Evolutionary conservation across 2,113 vertebrate genomes (phyloP), one percentile per base, ranked within the genome.

Genomic region (Propithecus coquereli): DNA sequence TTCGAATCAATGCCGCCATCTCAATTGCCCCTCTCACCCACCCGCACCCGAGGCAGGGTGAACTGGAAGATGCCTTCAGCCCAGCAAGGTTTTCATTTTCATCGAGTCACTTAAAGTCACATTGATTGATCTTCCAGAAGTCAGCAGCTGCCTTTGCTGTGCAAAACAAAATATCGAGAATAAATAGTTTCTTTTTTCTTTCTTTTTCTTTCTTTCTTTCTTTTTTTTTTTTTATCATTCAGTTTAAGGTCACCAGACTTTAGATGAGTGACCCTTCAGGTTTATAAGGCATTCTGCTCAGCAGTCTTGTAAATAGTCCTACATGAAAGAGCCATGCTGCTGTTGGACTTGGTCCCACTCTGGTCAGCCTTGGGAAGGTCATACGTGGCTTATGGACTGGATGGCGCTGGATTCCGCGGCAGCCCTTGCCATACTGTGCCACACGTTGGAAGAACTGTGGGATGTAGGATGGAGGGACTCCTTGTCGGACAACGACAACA

Each of bases 81-180:
- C 97, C 97, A 97, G 97, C 97, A 97, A 92, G 43, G 94, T 98
- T 98, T 98, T 97, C 97, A 97, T 97, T 98, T 98, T 98, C 98
- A 98, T 97, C 85, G 98, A 98, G 97, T 98, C 87, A 92, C 76
- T 96, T 95, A 90, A 97, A 97, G 98, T 99, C 97, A 97, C 98
- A 98, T 98, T 98, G 98, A 99, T 98, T 98, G 98, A 99, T 99
- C 98, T 98, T 99, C 98, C 98, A 98, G 98, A 99, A 98, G 98
- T 99, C 98, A 99, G 99, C 99, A 99, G 99, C 99, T 99, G 99
- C 99, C 99, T 99, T 99, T 98, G 99, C 99, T 99, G 99, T 99
- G 99, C 99, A 99, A 99, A 99, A 99, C 99, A 99, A 99, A 99
- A 99, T 99, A 99, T 99, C 98, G 99, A 99, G 99, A 99, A 99